phyloP scores from a whole-genome alignment of 2,888 invertebrate species.

The Oegoconia quadripuncta region DNA sequence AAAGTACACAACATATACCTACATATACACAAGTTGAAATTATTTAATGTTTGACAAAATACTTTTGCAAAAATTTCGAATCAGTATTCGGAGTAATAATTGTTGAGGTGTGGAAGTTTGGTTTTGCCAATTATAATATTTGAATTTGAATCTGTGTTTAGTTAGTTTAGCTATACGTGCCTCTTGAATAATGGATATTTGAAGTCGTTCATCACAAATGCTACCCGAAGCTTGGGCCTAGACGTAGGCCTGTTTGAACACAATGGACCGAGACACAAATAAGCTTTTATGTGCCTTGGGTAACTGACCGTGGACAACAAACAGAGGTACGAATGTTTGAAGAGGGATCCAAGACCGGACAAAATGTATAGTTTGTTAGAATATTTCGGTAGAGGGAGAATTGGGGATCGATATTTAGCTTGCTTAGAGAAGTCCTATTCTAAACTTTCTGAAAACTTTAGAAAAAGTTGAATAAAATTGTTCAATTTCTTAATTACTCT shows the following conservation, averaged over 20 bases:
- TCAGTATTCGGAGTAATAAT: too few relatives aligned
- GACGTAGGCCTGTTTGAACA: conserved; percentile 43
- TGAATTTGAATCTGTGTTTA: too few relatives aligned
- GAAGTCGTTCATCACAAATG: background rate
- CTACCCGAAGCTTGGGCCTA: too few relatives aligned
- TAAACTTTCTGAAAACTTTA: background rate
- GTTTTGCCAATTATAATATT: too few relatives aligned
- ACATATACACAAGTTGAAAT: too few relatives aligned
- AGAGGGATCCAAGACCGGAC: conserved; percentile 30
- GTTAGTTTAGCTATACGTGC: background rate
- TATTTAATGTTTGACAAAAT: too few relatives aligned
- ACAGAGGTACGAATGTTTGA: conserved; percentile 43
- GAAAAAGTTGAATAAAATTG: too few relatives aligned
- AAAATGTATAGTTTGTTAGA: conserved; percentile 56
- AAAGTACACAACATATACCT: too few relatives aligned
- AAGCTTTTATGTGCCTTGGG: conserved; percentile 56
- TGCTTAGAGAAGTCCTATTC: background rate
- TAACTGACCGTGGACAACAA: conserved; percentile 75
- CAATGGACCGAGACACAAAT: conserved; percentile 48
- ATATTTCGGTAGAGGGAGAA: conserved; percentile 10
- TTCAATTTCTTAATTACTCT: too few relatives aligned
- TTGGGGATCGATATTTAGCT: background rate
- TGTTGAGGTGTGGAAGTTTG: too few relatives aligned
- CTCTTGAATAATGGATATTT: background rate
- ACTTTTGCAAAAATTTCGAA: too few relatives aligned